Evolutionary conservation across 2,797 vertebrate species (phyloP).

Genomic region (Eutrigla gurnardus): DNA sequence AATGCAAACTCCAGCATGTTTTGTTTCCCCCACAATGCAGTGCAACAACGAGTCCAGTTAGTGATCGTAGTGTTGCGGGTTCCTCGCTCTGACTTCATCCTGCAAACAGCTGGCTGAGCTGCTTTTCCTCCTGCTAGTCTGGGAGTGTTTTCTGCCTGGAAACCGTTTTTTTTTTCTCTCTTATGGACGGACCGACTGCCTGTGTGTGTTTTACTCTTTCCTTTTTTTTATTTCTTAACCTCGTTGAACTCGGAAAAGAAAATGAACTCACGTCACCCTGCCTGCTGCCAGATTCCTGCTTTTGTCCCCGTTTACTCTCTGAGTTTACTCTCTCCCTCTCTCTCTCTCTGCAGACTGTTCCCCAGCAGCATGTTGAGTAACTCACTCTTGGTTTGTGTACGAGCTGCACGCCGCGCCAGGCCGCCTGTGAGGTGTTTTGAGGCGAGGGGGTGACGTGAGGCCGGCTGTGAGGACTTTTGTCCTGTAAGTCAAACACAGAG

Average conservation of each 20-base stretch:
- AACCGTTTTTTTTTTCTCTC: not conserved
- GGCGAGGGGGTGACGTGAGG: constrained; percentile 15
- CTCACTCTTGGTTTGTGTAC: constrained; percentile 15
- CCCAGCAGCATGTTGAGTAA: constrained; percentile 8
- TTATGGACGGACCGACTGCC: not conserved
- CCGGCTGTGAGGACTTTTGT: not conserved
- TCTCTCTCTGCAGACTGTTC: not conserved
- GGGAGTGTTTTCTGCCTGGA: constrained; percentile 68
- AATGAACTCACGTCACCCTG: constrained; percentile 68
- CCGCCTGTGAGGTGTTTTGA: not conserved
- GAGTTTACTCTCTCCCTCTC: too few relatives aligned
- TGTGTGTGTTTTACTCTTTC: constrained; percentile 10
- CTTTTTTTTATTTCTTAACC: constrained; percentile 58
- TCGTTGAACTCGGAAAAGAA: constrained; percentile 63
- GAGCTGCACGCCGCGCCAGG: not conserved
- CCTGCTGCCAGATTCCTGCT: constrained; percentile 49
- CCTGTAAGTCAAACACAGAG: constrained; percentile 23
- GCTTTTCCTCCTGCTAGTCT: constrained; percentile 49
- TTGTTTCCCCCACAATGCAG: constrained; percentile 3
- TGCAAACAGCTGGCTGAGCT: constrained; percentile 37
- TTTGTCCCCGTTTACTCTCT: constrained; percentile 40
- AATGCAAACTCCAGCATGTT: too few relatives aligned
- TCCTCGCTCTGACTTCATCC: constrained; percentile 33
- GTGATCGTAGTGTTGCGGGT: not conserved
- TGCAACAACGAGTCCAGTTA: not conserved